Conservation (phyloP, 2,113 vertebrate genomes). For the Neotoma lepida region DNA sequence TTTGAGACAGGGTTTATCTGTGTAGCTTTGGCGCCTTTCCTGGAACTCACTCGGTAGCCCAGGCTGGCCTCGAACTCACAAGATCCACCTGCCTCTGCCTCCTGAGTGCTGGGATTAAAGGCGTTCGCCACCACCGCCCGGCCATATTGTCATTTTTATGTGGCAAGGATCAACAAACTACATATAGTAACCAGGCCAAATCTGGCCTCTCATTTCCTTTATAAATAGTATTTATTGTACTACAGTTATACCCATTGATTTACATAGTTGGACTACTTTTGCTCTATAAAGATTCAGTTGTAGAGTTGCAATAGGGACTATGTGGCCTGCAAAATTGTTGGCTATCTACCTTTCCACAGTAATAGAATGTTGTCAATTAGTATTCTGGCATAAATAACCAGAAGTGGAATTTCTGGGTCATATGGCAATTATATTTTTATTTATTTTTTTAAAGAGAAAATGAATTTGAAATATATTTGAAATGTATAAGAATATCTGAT, state of each 20-base stretch:
- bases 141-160: not conserved
- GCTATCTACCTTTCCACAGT: not conserved
- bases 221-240: conserved; percentile 1
- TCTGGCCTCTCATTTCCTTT: not conserved
- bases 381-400: conserved; percentile 3
- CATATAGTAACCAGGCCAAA: not conserved
- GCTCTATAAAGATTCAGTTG: not conserved
- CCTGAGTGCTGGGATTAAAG: too few relatives aligned
- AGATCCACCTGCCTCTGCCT: too few relatives aligned
- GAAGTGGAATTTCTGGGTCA: not conserved
- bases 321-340: conserved; percentile 1
- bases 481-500: not conserved
- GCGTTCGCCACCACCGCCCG: too few relatives aligned
- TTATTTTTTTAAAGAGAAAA: conserved; percentile 12
- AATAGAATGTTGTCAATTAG: not conserved
- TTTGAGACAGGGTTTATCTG: too few relatives aligned
- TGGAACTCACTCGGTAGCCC: too few relatives aligned
- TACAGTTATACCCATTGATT: not conserved
- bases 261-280: not conserved
- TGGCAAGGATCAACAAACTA: not conserved
- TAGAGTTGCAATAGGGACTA: not conserved
- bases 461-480: not conserved
- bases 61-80: too few relatives aligned
- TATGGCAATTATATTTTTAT: not conserved
- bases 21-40: too few relatives aligned